A percentile compares a stretch with the other conserved stretches of the same genome.
These are phyloP conservation scores for Gnatocerus cornutus DNA, from an alignment of 2,888 invertebrate genomes.

Conservation along the genomic window DNA sequence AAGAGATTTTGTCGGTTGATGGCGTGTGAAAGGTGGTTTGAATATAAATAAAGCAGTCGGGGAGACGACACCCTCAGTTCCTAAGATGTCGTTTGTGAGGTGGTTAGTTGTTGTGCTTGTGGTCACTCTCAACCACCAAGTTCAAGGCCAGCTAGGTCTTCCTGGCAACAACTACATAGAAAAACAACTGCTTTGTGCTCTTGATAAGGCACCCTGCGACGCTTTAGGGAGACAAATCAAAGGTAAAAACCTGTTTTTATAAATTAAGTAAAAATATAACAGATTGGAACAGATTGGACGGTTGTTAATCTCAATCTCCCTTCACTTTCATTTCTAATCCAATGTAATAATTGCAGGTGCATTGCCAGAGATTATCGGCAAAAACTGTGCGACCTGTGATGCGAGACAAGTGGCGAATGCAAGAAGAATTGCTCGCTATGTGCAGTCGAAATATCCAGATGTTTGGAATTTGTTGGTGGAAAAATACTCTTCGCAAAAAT, in stretches of 20 bases:
- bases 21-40: slow-evolving; percentile 47
- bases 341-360: slow-evolving; percentile 70
- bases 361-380: slow-evolving; percentile 74
- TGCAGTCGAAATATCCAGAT: slow-evolving; percentile 73
- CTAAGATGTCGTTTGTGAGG: slow-evolving; percentile 16
- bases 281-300: too few species aligned
- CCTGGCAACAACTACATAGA: slow-evolving; percentile 64
- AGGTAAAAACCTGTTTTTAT: slow-evolving; percentile 69
- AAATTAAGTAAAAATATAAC: not conserved
- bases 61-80: slow-evolving; percentile 46
- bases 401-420: slow-evolving; percentile 72
- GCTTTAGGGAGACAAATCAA: slow-evolving; percentile 76
- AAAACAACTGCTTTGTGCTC: slow-evolving; percentile 75
- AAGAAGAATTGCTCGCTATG: slow-evolving; percentile 72
- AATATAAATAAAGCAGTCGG: slow-evolving; percentile 45
- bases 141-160: slow-evolving; percentile 55
- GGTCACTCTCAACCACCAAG: slow-evolving; percentile 22
- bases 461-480: slow-evolving; percentile 72
- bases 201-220: slow-evolving; percentile 76
- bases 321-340: slow-evolving; percentile 44
- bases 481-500: slow-evolving; percentile 66
- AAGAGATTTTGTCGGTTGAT: slow-evolving; percentile 40
- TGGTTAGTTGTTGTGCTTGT: slow-evolving; percentile 26
- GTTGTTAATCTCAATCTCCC: not conserved
- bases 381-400: slow-evolving; percentile 73